Evolutionary conservation across 2,797 vertebrate genomes (phyloP).

Genomic region (Anabas testudineus): DNA sequence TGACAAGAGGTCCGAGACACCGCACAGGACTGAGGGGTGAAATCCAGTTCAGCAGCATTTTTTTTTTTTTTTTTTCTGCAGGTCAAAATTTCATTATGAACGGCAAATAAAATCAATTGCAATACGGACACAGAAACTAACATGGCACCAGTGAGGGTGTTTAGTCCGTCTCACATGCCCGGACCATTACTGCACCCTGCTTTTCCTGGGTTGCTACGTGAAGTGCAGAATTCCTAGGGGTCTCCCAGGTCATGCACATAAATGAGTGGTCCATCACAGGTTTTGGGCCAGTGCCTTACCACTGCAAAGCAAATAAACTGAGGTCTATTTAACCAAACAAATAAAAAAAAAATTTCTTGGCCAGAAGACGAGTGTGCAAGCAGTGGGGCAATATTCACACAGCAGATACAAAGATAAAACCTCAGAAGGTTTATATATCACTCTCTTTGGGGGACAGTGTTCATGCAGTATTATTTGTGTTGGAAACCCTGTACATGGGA

Average conservation of each 20-base stretch:
- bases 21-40: slow-evolving; percentile 52
- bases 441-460: slow-evolving; percentile 57
- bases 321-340: slow-evolving; percentile 76
- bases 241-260: slow-evolving; percentile 69
- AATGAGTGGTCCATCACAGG: slow-evolving; percentile 71
- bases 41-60: slow-evolving; percentile 69
- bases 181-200: slow-evolving; percentile 59
- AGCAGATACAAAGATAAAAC: slow-evolving; percentile 72
- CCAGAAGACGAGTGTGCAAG: slow-evolving; percentile 60
- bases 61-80: too few species aligned
- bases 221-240: slow-evolving; percentile 58
- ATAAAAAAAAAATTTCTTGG: slow-evolving; percentile 73
- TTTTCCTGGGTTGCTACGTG: slow-evolving; percentile 39
- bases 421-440: slow-evolving; percentile 73
- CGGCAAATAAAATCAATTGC: too few species aligned
- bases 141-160: slow-evolving; percentile 8
- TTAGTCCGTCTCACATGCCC: slow-evolving; percentile 64
- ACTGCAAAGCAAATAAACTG: slow-evolving; percentile 84
- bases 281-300: slow-evolving; percentile 49
- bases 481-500: slow-evolving; percentile 53
- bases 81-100: not conserved
- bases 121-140: not conserved
- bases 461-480: slow-evolving; percentile 70
- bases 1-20: slow-evolving; percentile 48
- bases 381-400: slow-evolving; percentile 64